Conservation (phyloP, 2,113 vertebrate genomes). For the Centropus bengalensis region DNA sequence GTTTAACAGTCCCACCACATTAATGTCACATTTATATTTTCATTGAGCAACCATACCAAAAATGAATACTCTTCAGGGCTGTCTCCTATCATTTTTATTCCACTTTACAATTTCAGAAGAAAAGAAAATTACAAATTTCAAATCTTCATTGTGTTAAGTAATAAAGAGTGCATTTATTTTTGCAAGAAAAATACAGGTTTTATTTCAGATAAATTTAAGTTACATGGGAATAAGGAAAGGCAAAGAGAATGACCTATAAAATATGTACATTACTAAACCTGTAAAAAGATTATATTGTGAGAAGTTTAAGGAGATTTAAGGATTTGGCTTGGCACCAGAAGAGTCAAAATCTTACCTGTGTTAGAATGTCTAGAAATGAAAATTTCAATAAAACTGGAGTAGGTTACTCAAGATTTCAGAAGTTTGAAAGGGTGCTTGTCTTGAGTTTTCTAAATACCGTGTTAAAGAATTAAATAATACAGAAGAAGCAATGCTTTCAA, state of each 20-base stretch:
- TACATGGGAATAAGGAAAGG: not conserved
- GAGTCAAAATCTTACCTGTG: not conserved
- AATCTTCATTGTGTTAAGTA: not conserved
- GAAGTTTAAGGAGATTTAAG: not conserved
- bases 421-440: not conserved
- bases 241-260: not conserved
- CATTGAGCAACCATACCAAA: not conserved
- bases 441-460: not conserved
- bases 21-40: not conserved
- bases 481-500: not conserved
- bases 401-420: not conserved
- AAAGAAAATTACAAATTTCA: not conserved
- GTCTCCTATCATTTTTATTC: not conserved
- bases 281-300: too few relatives aligned
- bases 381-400: not conserved
- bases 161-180: not conserved
- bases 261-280: not conserved
- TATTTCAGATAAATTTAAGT: not conserved
- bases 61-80: not conserved
- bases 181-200: not conserved
- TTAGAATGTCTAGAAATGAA: not conserved
- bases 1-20: not conserved
- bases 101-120: not conserved
- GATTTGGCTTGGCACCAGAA: not conserved
- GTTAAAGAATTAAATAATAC: not conserved